Percentiles rank a stretch among this genome's conserved stretches.
phyloP scores from a whole-genome alignment of 2,888 invertebrate species.

The Drosophila mulleri region DNA sequence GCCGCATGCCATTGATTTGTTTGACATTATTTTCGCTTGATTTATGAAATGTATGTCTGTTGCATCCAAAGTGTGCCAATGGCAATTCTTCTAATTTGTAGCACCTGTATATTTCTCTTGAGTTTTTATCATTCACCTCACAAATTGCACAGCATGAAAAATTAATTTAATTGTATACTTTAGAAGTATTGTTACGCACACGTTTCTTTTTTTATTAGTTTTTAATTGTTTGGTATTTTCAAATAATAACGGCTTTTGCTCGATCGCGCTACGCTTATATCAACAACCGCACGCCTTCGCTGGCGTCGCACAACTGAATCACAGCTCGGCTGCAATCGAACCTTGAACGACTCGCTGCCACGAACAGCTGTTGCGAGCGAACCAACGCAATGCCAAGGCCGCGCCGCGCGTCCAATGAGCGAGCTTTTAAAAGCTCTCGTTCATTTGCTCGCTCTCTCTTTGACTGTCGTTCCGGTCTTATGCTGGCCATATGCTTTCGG shows the following conservation, averaged over 20 bases:
- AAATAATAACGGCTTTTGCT: not conserved
- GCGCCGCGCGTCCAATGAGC: slow-evolving; percentile 18
- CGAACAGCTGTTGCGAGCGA: slow-evolving; percentile 55
- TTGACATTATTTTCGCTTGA: slow-evolving; percentile 74
- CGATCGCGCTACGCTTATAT: slow-evolving; percentile 6
- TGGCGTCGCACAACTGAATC: slow-evolving; percentile 60
- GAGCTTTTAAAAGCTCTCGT: slow-evolving; percentile 35
- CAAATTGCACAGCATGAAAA: slow-evolving; percentile 4
- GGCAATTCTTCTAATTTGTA: slow-evolving; percentile 4
- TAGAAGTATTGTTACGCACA: slow-evolving; percentile 1
- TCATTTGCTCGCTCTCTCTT: not conserved
- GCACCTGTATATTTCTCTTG: not conserved
- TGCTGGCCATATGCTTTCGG: slow-evolving; percentile 43
- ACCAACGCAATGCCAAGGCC: slow-evolving; percentile 71
- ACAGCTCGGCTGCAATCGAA: slow-evolving; percentile 22
- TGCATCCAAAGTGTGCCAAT: slow-evolving; percentile 52
- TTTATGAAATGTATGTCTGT: slow-evolving; percentile 61
- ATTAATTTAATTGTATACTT: not conserved
- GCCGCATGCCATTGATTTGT: slow-evolving; percentile 65
- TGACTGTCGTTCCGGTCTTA: not conserved
- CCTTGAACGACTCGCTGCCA: slow-evolving; percentile 25
- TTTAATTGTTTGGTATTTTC: not conserved
- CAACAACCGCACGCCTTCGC: slow-evolving; percentile 56
- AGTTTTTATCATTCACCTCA: slow-evolving; percentile 2
- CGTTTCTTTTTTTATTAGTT: not conserved